Base-by-base conservation (phyloP, 2,888 invertebrate genomes). In the Protula sp. region DNA sequence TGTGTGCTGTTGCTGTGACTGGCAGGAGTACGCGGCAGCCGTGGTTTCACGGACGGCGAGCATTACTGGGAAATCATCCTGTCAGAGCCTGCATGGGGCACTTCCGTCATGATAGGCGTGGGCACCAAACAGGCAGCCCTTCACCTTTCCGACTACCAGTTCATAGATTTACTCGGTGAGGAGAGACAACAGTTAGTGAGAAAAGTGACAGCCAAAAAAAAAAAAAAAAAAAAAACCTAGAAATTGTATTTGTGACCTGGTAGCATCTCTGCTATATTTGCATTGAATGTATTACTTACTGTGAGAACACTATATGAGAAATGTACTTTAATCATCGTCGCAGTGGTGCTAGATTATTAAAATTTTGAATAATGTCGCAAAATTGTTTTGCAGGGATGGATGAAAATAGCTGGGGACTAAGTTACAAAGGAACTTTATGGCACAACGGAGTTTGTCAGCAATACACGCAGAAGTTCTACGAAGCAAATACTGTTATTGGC, bases 21-120 rank as follows among this genome's bases (percentile, higher is more conserved):
- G n/a, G n/a, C 53, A 64, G 64, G 55, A 45, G 64, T 64, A 2
- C 54, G 62, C 9, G 64, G 64, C 1, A 57, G 27, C 2, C 47
- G 47, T 27, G 62, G 62, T 2, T 64, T 63, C 48, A 30, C 31
- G 28, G 65, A 68, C 51, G 76, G 76, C 1, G 68, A 69, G 55
- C 74, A 75, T 57, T 74, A 71, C 60, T 75, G 74, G 74, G 75
- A 76, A 60, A 64, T 76, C 3, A 63, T 64, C 53, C 72, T 75
- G 54, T 59, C 72, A 45, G 74, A 75, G 55, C 72, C 75, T 19
- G 69, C 73, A 19, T 60, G 51, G 45, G 76, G 76, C 22, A 72
- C 72, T 31, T 74, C 75, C n/a, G 70, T 75, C 3, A 75, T 75
- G 74, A 63, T 76, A 27, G 76, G 76, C 3, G 67, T 76, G 0